phyloP scores from a whole-genome alignment of 2,888 invertebrate genomes.

The Chrysodeixis includens region DNA sequence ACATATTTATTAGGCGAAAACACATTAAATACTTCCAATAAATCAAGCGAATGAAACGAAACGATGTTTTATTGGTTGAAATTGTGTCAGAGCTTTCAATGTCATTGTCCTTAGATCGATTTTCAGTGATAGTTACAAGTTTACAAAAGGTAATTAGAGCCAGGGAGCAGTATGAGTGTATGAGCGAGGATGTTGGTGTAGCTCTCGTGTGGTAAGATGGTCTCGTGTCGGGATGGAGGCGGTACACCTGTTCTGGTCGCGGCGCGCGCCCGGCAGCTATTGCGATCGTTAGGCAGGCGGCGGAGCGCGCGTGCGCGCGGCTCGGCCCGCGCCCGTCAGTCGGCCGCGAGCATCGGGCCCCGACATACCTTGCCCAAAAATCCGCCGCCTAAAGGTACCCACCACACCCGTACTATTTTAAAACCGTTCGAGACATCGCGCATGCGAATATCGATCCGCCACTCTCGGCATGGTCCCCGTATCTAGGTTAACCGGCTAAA shows the following conservation, averaged over 20 bases:
- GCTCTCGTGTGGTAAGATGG: slow-evolving; percentile 36
- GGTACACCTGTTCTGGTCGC: slow-evolving; percentile 60
- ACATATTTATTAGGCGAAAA: slow-evolving; percentile 54
- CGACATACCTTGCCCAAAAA: slow-evolving; percentile 69
- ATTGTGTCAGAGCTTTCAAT: slow-evolving; percentile 37
- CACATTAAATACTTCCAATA: slow-evolving; percentile 50
- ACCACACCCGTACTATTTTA: slow-evolving; percentile 77
- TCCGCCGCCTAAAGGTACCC: slow-evolving; percentile 68
- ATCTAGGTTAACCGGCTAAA: slow-evolving; percentile 89
- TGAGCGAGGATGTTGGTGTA: slow-evolving; percentile 18
- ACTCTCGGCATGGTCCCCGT: slow-evolving; percentile 82
- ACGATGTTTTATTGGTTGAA: slow-evolving; percentile 38
- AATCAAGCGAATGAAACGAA: slow-evolving; percentile 39
- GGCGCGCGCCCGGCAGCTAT: slow-evolving; percentile 49
- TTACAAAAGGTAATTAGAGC: slow-evolving; percentile 1
- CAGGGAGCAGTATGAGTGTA: neutral
- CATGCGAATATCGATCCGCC: slow-evolving; percentile 85
- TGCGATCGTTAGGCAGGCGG: slow-evolving; percentile 68
- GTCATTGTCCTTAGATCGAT: slow-evolving; percentile 30
- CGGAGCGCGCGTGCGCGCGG: slow-evolving; percentile 65
- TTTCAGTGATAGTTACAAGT: slow-evolving; percentile 13
- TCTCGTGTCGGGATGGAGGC: slow-evolving; percentile 52
- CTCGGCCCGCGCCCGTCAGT: slow-evolving; percentile 57
- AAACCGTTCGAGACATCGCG: slow-evolving; percentile 77
- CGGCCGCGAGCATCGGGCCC: slow-evolving; percentile 59